A percentile compares a stretch with the other conserved stretches of the same genome.
Evolutionary conservation across 2,888 invertebrate species (phyloP).

Genomic region (Temnothorax ravouxi): DNA sequence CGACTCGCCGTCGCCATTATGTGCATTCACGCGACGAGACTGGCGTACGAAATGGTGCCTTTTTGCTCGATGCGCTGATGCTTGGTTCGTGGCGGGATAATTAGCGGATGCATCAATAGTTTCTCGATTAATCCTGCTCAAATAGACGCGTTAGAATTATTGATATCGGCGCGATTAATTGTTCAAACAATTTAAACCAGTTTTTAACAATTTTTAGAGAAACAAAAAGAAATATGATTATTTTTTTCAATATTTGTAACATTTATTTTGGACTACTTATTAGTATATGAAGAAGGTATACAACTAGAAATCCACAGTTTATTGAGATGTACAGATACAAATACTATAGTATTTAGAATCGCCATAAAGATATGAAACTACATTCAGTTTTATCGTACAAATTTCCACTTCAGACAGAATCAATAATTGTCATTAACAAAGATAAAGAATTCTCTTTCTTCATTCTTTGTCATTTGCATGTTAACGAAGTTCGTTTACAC

Average conservation of each 20-base stretch:
- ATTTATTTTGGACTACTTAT: background rate
- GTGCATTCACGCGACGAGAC: constrained; percentile 46
- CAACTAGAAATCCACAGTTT: background rate
- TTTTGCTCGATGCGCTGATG: constrained; percentile 35
- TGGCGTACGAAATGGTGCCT: constrained; percentile 36
- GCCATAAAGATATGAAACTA: background rate
- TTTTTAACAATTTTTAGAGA: background rate
- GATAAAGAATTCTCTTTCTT: background rate
- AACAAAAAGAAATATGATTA: background rate
- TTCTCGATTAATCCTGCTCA: background rate
- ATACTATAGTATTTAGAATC: background rate
- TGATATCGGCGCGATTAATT: background rate
- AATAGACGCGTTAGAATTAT: background rate
- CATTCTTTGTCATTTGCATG: background rate
- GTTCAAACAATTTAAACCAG: background rate
- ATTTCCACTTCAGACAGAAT: background rate
- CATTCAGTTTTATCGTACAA: constrained; percentile 6
- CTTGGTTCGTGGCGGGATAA: constrained; percentile 43
- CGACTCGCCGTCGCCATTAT: constrained; percentile 40
- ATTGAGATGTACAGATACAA: background rate
- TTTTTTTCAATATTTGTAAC: background rate
- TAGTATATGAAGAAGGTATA: background rate
- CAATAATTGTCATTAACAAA: background rate
- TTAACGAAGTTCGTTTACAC: background rate
- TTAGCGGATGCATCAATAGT: constrained; percentile 40